Conservation (phyloP, 2,797 vertebrate species). For the Hemibagrus guttatus region DNA sequence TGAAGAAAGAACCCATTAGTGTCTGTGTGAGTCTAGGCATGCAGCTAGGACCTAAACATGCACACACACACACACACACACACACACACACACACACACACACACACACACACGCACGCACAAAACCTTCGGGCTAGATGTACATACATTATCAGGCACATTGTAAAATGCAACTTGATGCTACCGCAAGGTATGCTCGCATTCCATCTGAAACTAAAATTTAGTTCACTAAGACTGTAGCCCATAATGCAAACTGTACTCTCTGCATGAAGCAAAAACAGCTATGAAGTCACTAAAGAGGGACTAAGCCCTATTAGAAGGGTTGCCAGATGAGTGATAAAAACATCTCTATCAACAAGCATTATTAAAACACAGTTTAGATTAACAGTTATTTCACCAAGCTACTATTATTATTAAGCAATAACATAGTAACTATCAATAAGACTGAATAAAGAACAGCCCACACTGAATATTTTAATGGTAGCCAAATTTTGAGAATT, state of each 20-base stretch:
- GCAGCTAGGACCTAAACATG: conserved; percentile 49
- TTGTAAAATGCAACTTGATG: not conserved
- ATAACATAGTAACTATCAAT: not conserved
- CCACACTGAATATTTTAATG: not conserved
- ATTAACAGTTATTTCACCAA: not conserved
- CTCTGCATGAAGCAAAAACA: not conserved
- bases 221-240: conserved; percentile 9
- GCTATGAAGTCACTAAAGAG: conserved; percentile 6
- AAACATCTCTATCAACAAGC: not conserved
- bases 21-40: conserved; percentile 53
- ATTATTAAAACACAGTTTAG: not conserved
- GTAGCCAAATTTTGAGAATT: not conserved
- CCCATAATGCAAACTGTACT: not conserved
- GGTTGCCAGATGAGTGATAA: not conserved
- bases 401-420: not conserved
- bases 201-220: not conserved
- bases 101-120: not conserved
- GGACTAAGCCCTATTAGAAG: not conserved
- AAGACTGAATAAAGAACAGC: not conserved
- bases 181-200: not conserved
- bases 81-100: conserved; percentile 22
- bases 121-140: not conserved
- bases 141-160: not conserved
- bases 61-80: conserved; percentile 12
- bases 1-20: conserved; percentile 62